A percentile compares a stretch with the other conserved stretches of the same genome.
Evolutionary conservation across 2,888 invertebrate species (phyloP).

Genomic region (Melipona bicolor): DNA sequence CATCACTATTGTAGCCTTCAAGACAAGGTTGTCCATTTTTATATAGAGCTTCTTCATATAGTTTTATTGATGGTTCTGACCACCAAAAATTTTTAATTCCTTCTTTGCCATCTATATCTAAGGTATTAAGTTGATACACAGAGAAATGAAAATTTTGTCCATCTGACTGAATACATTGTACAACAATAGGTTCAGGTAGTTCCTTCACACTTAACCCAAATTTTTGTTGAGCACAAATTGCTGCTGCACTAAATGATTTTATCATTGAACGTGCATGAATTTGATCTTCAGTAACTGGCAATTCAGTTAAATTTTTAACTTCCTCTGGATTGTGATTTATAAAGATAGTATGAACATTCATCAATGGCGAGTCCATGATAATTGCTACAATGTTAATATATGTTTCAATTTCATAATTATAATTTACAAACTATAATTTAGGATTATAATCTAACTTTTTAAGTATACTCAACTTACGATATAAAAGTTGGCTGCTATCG

Average conservation of each 20-base stretch:
- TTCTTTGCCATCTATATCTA: constrained; percentile 87
- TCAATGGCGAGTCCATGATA: constrained; percentile 83
- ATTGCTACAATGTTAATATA: constrained; percentile 84
- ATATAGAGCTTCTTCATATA: constrained; percentile 89
- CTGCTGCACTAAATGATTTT: constrained; percentile 91
- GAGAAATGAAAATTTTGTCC: constrained; percentile 92
- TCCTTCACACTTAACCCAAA: constrained; percentile 89
- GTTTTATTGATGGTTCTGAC: constrained; percentile 87
- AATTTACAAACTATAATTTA: neutral
- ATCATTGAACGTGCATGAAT: constrained; percentile 89
- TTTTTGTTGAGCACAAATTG: constrained; percentile 90
- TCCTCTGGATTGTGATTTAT: constrained; percentile 88
- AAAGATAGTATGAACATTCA: constrained; percentile 92
- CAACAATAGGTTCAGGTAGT: constrained; percentile 91
- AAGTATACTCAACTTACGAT: constrained; percentile 88
- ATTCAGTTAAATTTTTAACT: constrained; percentile 89
- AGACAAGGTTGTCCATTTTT: constrained; percentile 88
- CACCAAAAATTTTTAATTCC: constrained; percentile 93
- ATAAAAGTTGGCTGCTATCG: constrained; percentile 87
- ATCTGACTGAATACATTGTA: constrained; percentile 94
- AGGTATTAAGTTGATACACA: constrained; percentile 93
- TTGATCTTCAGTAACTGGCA: constrained; percentile 88
- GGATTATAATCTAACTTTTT: neutral
- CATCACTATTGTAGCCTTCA: constrained; percentile 91
- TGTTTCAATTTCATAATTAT: constrained; percentile 10